Evolutionary conservation across 2,113 vertebrate species (phyloP), one percentile per base, ranked within the genome.

Genomic region (Etheostoma cragini): DNA sequence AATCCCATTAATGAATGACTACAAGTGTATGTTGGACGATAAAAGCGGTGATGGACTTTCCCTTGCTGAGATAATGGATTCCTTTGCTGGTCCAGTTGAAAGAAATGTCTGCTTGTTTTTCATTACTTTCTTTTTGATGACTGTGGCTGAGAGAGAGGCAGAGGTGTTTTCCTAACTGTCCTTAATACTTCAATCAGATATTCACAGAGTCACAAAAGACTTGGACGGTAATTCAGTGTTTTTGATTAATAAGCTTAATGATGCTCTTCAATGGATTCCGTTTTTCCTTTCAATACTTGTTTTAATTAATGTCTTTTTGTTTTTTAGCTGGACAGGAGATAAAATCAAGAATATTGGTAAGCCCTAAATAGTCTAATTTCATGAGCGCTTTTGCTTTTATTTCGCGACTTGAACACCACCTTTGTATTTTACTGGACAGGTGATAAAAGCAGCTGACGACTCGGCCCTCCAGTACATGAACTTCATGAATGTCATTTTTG

Each of bases 401-500:
- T 53, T 13, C 1, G 0, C 72, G 46, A 62, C 26, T 72, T 70
- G 0, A 87, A 75, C n/a, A 19, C 69, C 46, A 12, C 4, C 15
- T 78, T 10, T 80, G 6, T 68, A 38, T 76, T 83, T 26, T 26
- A n/a, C 52, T 79, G 8, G 1, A 64, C 65, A 99, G 98, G 98
- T 99, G 71, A 96, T 99, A 49, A 99, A 99, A 94, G 97, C 98
- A 3, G 97, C 98, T 0, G 97, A 98, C 69, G 98, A 99, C 91
- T 98, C 97, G 0, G 95, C 98, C 0, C 66, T 96, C 38, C 98
- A 99, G 74, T 99, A 99, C 65, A 99, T 99, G 98, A 99, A 98
- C 93, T 99, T 99, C 90, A 99, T 99, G 98, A 99, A 99, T 4
- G 97, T 98, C 65, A 97, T 98, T 93, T 99, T 99, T 3, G 98